Evolutionary conservation across 2,113 vertebrate genomes (phyloP), one percentile per base, ranked within the genome.

Genomic region (Hoplias malabaricus): DNA sequence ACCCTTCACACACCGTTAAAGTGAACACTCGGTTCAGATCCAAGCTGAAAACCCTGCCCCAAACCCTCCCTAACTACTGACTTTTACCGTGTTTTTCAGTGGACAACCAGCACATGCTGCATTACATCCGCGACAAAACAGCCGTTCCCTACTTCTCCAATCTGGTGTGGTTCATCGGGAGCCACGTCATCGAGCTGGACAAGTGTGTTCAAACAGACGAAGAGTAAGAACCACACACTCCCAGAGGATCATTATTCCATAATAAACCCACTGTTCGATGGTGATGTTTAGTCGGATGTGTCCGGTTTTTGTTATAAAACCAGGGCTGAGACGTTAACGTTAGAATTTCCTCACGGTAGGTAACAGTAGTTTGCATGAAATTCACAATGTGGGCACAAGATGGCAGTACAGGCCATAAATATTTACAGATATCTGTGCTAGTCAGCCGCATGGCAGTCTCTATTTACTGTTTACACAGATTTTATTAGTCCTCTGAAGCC

Each of bases 131-230:
- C 78, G 98, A 99, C 87, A 99, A 98, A 91, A 99, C 98, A 0
- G 98, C 98, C 0, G 98, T 96, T 34, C 98, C 98, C 0, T 99
- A 99, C 88, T 99, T 99, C 91, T 99, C 97, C 88, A 99, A 99
- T 86, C 88, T 99, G 57, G 98, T 99, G 70, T 99, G 98, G 97
- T 99, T 99, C 85, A 99, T 99, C 43, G 98, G 98, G 70, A 99
- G 96, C 85, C 98, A 99, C 0, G 96, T 99, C 84, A 97, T 99
- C 21, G 97, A 99, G 66, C 91, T 99, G 87, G 98, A 99, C 89
- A 97, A 96, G 90, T 99, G 98, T 57, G 97, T 99, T 81, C 95
- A 98, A 89, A 99, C 96, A 0, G 98, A 99, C 62, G 96, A 99
- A 92, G 96, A 99, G 98, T 99, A 92, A 96, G 98, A 19, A n/a